These are phyloP conservation scores for Oostethus manadensis DNA, from an alignment of 2,113 vertebrate genomes.

Conservation along the genomic window DNA sequence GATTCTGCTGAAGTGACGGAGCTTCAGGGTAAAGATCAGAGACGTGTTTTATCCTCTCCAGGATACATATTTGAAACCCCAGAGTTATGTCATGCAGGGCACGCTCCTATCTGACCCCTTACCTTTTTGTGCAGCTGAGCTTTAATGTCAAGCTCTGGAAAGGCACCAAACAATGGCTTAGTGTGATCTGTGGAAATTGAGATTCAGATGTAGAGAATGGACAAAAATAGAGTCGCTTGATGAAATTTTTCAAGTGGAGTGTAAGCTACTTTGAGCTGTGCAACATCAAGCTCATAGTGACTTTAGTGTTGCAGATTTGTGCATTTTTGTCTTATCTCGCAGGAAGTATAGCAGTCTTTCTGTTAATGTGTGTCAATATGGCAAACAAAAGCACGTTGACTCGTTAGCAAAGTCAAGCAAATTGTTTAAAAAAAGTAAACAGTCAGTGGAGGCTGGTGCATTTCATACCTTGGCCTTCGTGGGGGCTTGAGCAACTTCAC, in stretches of 20 bases:
- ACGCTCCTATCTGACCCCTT: slow-evolving; percentile 21
- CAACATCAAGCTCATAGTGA: neutral
- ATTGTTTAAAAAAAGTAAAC: too few relatives aligned
- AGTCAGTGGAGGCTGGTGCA: too few relatives aligned
- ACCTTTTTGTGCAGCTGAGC: slow-evolving; percentile 1
- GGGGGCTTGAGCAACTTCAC: too few relatives aligned
- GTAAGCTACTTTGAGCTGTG: neutral
- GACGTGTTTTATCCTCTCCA: slow-evolving; percentile 13
- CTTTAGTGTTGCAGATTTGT: neutral
- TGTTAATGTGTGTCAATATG: too few relatives aligned
- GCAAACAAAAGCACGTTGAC: too few relatives aligned
- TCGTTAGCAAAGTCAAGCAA: too few relatives aligned
- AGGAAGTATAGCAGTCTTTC: neutral
- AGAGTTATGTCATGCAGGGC: slow-evolving; percentile 12
- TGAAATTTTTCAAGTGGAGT: slow-evolving; percentile 12
- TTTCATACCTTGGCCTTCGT: too few relatives aligned
- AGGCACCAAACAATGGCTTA: neutral
- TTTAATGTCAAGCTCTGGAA: slow-evolving; percentile 1
- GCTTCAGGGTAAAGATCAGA: slow-evolving; percentile 23
- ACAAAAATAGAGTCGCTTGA: neutral
- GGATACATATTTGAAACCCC: slow-evolving; percentile 23
- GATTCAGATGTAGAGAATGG: neutral
- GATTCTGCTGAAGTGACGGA: slow-evolving; percentile 7
- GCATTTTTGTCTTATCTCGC: neutral
- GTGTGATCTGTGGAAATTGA: neutral